These are phyloP conservation scores for Puffinus mauretanicus DNA, from an alignment of 2,113 vertebrate species.

Conservation along the genomic window DNA sequence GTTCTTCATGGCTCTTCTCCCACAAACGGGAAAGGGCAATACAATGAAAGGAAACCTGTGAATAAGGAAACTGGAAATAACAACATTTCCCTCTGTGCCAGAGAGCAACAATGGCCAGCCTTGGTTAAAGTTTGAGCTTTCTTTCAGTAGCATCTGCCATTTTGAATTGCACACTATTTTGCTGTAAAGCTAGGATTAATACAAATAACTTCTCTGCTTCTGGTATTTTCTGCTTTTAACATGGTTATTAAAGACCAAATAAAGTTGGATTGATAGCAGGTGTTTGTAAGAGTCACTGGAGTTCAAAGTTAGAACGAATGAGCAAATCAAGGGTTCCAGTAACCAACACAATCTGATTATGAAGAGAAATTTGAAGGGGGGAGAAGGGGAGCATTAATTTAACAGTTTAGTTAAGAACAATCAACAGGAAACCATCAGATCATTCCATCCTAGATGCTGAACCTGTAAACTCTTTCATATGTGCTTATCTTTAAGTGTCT, in stretches of 20 bases:
- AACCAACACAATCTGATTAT: not conserved
- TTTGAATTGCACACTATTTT: not conserved
- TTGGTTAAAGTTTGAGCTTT: not conserved
- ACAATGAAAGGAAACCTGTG: slow-evolving; percentile 73
- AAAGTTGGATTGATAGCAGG: not conserved
- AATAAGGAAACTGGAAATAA: slow-evolving; percentile 74
- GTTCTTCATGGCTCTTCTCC: slow-evolving; percentile 84
- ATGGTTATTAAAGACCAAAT: not conserved
- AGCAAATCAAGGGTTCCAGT: not conserved
- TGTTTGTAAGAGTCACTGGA: not conserved
- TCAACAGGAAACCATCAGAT: not conserved
- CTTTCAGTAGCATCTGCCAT: not conserved
- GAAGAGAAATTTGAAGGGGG: not conserved
- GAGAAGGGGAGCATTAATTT: not conserved
- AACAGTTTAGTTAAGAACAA: not conserved
- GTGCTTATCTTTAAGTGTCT: not conserved
- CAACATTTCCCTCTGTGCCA: slow-evolving; percentile 44
- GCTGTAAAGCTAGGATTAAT: not conserved
- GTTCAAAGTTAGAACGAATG: not conserved
- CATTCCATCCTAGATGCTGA: not conserved
- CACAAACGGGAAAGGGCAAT: slow-evolving; percentile 59
- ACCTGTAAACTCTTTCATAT: not conserved
- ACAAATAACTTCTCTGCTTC: not conserved
- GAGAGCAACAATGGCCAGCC: slow-evolving; percentile 9
- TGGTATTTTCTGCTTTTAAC: not conserved